These are phyloP conservation scores for Potorous gilbertii DNA, from an alignment of 2,797 vertebrate species.

Conservation along the genomic window DNA sequence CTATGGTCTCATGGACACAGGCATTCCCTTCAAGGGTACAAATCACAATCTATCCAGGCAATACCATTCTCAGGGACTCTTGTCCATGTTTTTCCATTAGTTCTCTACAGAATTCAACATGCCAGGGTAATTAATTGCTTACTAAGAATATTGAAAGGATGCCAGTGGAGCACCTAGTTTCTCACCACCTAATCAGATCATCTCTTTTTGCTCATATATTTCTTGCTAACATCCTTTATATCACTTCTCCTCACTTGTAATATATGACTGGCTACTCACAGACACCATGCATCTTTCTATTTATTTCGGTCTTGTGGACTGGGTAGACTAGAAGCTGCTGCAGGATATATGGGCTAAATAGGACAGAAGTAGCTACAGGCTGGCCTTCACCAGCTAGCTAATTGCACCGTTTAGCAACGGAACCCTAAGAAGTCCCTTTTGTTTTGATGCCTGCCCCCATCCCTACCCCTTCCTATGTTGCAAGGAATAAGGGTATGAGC, in stretches of 20 bases:
- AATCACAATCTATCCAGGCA: not conserved
- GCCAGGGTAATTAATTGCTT: not conserved
- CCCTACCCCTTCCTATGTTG: not conserved
- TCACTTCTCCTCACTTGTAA: not conserved
- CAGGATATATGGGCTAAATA: not conserved
- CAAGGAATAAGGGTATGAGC: not conserved
- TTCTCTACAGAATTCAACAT: not conserved
- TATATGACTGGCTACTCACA: not conserved
- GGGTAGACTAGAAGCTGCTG: not conserved
- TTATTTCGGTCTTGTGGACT: not conserved
- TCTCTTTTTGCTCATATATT: not conserved
- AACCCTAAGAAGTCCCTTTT: not conserved
- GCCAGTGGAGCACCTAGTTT: not conserved
- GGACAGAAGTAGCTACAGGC: not conserved
- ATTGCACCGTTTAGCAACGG: not conserved
- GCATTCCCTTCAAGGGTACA: not conserved
- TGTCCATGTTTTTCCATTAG: not conserved
- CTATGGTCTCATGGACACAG: not conserved
- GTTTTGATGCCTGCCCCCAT: not conserved
- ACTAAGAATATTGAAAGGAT: not conserved
- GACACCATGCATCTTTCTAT: not conserved
- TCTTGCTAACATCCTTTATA: not conserved
- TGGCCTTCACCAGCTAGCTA: not conserved
- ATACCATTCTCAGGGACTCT: not conserved
- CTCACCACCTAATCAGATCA: not conserved